Evolutionary conservation across 1,140 invertebrate genomes (phyloP).

Genomic region (Aporrectodea caliginosa): DNA sequence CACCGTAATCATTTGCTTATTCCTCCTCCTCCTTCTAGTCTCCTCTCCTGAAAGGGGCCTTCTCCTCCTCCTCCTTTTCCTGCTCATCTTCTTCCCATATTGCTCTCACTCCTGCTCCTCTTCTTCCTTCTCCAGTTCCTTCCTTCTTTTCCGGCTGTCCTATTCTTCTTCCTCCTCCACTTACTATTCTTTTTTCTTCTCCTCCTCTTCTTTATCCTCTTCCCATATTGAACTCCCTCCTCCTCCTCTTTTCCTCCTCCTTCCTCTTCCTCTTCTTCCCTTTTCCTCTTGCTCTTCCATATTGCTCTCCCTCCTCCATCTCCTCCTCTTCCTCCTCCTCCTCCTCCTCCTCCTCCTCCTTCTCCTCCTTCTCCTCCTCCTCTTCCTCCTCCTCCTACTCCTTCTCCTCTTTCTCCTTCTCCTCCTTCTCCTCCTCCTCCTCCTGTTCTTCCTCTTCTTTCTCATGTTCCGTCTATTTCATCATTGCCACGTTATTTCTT

Average conservation of each 20-base stretch:
- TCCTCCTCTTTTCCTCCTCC: not conserved
- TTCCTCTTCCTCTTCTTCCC: not conserved
- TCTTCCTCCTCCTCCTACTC: constrained; percentile 11
- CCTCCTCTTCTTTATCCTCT: constrained; percentile 20
- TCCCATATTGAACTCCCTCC: not conserved
- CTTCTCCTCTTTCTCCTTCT: constrained; percentile 35
- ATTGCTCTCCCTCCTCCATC: not conserved
- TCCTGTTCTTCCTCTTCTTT: constrained; percentile 34
- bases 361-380: not conserved
- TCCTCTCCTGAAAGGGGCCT: not conserved
- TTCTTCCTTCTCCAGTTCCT: not conserved
- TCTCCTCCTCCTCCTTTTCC: not conserved
- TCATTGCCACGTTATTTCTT: too few relatives aligned
- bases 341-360: not conserved
- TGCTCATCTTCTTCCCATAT: not conserved
- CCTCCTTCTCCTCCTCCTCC: constrained; percentile 32
- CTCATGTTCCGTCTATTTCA: constrained; percentile 32
- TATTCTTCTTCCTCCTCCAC: not conserved
- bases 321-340: not conserved
- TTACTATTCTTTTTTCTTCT: constrained; percentile 30
- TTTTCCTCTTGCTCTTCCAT: too few relatives aligned
- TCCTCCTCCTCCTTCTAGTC: not conserved
- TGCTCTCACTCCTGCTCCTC: not conserved
- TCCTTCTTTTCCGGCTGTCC: not conserved
- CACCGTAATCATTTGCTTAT: not conserved